Evolutionary conservation across 2,797 vertebrate species (phyloP).

Genomic region (Parambassis ranga): DNA sequence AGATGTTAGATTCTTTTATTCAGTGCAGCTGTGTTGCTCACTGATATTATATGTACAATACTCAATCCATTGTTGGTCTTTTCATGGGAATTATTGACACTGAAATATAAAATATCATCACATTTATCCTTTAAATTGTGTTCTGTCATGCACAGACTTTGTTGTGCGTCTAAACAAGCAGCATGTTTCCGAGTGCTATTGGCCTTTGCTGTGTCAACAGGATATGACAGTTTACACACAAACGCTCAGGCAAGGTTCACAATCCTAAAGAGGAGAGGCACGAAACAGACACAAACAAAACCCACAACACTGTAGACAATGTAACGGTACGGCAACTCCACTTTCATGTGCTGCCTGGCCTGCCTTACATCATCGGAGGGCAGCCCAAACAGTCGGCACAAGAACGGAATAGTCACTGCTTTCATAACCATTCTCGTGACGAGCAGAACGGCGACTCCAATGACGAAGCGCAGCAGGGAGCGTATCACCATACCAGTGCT

Average conservation of each 20-base stretch:
- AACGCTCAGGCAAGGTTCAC: slow-evolving; percentile 84
- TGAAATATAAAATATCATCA: slow-evolving; percentile 22
- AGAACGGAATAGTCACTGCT: slow-evolving; percentile 87
- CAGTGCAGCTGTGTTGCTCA: not conserved
- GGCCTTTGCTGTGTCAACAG: slow-evolving; percentile 34
- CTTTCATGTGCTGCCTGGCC: slow-evolving; percentile 89
- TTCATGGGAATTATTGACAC: not conserved
- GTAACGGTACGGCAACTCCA: slow-evolving; percentile 95
- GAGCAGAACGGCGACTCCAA: slow-evolving; percentile 86
- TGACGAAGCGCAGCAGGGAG: slow-evolving; percentile 82
- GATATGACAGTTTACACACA: slow-evolving; percentile 3
- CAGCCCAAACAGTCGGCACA: slow-evolving; percentile 85
- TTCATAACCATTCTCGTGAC: slow-evolving; percentile 87
- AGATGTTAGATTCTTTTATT: not conserved
- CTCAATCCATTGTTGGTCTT: not conserved
- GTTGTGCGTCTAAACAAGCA: slow-evolving; percentile 7
- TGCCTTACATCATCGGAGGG: slow-evolving; percentile 81
- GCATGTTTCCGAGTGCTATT: slow-evolving; percentile 20
- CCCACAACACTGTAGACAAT: slow-evolving; percentile 92
- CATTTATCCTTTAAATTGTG: slow-evolving; percentile 7
- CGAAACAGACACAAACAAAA: slow-evolving; percentile 87
- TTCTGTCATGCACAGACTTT: slow-evolving; percentile 23
- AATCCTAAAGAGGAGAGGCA: slow-evolving; percentile 86
- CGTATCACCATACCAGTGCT: slow-evolving; percentile 76
- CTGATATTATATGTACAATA: no score